phyloP scores from a whole-genome alignment of 2,888 invertebrate species.

The Rutpela maculata region DNA sequence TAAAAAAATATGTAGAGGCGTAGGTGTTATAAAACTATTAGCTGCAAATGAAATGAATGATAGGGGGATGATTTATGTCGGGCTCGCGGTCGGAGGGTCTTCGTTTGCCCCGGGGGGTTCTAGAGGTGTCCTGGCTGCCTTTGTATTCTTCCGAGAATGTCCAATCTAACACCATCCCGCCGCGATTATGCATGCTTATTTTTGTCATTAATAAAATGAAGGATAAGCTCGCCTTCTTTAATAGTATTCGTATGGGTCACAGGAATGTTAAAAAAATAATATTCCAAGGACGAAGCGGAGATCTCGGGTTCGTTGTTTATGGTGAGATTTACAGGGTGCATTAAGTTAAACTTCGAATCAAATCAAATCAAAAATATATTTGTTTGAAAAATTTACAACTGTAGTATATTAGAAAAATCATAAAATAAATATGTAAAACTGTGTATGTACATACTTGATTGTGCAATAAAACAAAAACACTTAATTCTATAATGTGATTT shows the following conservation, averaged over 20 bases:
- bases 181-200: constrained; percentile 44
- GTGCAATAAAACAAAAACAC: no score
- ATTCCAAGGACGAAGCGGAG: constrained; percentile 21
- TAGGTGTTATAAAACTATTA: constrained; percentile 30
- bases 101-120: constrained; percentile 48
- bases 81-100: constrained; percentile 52
- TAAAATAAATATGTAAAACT: no score
- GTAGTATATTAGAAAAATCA: no score
- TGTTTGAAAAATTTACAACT: no score
- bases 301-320: not conserved
- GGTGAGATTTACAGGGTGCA: not conserved
- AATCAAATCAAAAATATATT: no score
- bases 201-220: constrained; percentile 46
- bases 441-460: no score
- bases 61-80: constrained; percentile 55
- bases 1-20: constrained; percentile 21
- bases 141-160: constrained; percentile 56
- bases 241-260: constrained; percentile 25
- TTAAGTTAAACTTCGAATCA: not conserved
- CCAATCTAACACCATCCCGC: constrained; percentile 50
- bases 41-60: constrained; percentile 47
- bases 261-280: constrained; percentile 22
- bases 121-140: constrained; percentile 46
- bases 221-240: constrained; percentile 24
- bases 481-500: no score